Base-by-base conservation (phyloP, 2,797 vertebrate species). In the Sparidentex hasta region DNA sequence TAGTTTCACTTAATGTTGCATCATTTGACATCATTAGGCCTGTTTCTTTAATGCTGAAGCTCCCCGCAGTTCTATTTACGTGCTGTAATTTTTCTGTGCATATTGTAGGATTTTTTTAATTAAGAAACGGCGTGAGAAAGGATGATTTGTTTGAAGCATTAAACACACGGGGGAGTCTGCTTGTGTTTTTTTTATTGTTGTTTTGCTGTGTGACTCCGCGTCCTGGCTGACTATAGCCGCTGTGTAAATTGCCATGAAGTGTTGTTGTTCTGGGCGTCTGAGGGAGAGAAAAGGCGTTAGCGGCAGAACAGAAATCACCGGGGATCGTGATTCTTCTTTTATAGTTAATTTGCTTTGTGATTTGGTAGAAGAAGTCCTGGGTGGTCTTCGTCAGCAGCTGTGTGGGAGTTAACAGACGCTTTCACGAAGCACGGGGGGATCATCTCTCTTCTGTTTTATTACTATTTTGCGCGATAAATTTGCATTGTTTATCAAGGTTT, bases 311-410 rank as follows among this genome's bases (percentile, higher is more conserved):
- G 80, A 68, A 80, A 62, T 47, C 87, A 47, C 80, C 12, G 0
- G 72, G 86, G 87, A 90, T 57, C 6, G 0, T 0, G 67, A 59
- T 62, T 83, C 74, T 84, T 83, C 77, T 74, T 78, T 78, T 81
- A 48, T 67, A 73, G 73, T 86, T 90, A 82, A 91, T 91, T 89
- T 86, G 83, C 83, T 85, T 73, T 88, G 90, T 86, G 87, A 83
- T 88, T 86, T 87, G 71, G 71, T 61, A 7, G 78, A 59, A 73
- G 69, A 56, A 20, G 58, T 87, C 86, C 81, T 81, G 38, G 57
- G 82, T 81, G 84, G 76, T 85, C 83, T 87, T 76, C 41, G 80
- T 86, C 82, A 84, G 88, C 86, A 85, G 82, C 85, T 87, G 90
- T 64, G 88, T 90, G 87, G 87, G 90, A 89, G 87, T 74, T 46